Evolutionary conservation across 2,888 invertebrate species (phyloP).

Genomic region (Hyposoter dolosus): DNA sequence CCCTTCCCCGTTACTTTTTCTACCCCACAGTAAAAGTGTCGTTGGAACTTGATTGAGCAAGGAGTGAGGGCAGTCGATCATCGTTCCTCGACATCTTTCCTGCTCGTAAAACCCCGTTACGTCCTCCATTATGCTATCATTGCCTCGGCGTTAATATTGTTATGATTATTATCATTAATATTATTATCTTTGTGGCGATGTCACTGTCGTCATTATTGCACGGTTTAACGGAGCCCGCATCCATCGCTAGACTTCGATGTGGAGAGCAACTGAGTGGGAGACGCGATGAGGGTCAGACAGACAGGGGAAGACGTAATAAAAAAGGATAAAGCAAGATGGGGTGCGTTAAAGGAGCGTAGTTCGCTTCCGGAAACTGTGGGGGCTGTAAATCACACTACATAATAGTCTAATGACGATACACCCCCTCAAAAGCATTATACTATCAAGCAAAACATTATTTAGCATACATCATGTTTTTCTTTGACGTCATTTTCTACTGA

Average conservation of each 20-base stretch:
- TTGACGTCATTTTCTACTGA: conserved; percentile 41
- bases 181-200: conserved; percentile 65
- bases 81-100: conserved; percentile 65
- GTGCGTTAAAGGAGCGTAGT: conserved; percentile 52
- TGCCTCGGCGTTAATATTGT: conserved; percentile 70
- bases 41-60: conserved; percentile 46
- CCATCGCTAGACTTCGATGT: conserved; percentile 16
- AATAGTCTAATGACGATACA: conserved; percentile 50
- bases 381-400: conserved; percentile 51
- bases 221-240: conserved; percentile 57
- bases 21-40: conserved; percentile 48
- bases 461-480: conserved; percentile 47
- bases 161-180: conserved; percentile 70
- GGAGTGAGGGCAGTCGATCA: conserved; percentile 71
- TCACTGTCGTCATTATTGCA: conserved; percentile 70
- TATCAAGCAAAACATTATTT: conserved; percentile 36
- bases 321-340: conserved; percentile 61
- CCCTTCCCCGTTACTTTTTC: conserved; percentile 41
- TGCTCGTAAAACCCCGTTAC: conserved; percentile 71
- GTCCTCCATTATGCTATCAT: conserved; percentile 73
- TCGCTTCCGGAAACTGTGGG: conserved; percentile 65
- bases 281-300: conserved; percentile 16
- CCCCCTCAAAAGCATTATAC: conserved; percentile 48
- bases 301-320: conserved; percentile 45
- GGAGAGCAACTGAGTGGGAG: neutral